Base-by-base conservation (phyloP, 2,113 vertebrate species). In the Trichomycterus rosablanca region DNA sequence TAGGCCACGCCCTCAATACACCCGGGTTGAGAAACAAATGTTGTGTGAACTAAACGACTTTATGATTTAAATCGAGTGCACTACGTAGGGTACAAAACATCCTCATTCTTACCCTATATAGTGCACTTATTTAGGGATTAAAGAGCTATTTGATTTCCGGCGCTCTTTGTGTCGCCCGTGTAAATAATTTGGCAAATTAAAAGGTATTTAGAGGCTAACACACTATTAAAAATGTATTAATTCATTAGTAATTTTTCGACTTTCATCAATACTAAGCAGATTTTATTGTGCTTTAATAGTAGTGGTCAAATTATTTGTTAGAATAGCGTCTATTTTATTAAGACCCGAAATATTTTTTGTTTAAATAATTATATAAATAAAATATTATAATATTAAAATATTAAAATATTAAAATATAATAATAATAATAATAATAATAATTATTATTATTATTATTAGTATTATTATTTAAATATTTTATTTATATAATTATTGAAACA, bases 1-100 rank as follows among this genome's bases (percentile, higher is more conserved):
- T 7, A 52, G n/a, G 40, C 30, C 58, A 61, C 63, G 42, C 70
- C 70, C 2, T 7, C 57, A 14, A 26, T 7, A 7, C 30, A 10
- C 37, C 19, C 52, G 9, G 12, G 3, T 15, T 14, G 16, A 15
- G 1, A 45, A 22, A 50, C 12, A n/a, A 37, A 15, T n/a, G 11
- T 5, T 7, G 3, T 4, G 9, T 8, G 11, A 2, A 35, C 14
- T n/a, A 2, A 20, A n/a, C 2, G 16, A 6, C 2, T 11, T 9
- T 10, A 5, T 2, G 8, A 15, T 5, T n/a, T 12, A n/a, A 5
- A 35, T 14, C 19, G 9, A n/a, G 51, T 23, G 18, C 12, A 5
- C 32, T 37, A 22, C 4, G 18, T 12, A 52, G 28, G 30, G 30
- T 14, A 16, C 10, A 30, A 30, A 20, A 19, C 7, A 1, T 28